These are phyloP conservation scores for Drosophila greeni DNA, from an alignment of 2,888 invertebrate genomes.

Conservation along the genomic window DNA sequence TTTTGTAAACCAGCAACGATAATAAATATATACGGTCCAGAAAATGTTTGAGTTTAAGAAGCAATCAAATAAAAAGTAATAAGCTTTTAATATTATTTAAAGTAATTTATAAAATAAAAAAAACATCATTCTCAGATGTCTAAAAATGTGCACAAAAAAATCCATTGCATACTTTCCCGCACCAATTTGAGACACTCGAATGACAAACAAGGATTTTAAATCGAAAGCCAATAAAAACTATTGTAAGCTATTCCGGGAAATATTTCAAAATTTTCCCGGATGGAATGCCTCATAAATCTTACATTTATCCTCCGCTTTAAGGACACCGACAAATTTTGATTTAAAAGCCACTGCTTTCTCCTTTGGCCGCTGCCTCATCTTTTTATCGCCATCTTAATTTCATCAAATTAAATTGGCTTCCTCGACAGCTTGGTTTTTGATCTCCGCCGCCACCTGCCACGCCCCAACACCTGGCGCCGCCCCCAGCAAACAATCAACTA, in stretches of 20 bases:
- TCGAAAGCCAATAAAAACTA: not conserved
- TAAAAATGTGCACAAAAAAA: no score
- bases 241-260: not conserved
- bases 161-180: not conserved
- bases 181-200: not conserved
- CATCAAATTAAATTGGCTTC: slow-evolving; percentile 61
- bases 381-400: slow-evolving; percentile 60
- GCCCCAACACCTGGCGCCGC: slow-evolving; percentile 30
- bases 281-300: not conserved
- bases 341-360: not conserved
- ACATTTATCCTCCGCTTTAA: not conserved
- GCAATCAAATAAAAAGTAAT: no score
- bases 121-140: no score
- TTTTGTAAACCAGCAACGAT: not conserved
- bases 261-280: not conserved
- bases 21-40: not conserved
- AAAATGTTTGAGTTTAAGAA: no score
- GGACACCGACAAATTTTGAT: slow-evolving; percentile 2
- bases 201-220: not conserved
- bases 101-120: no score
- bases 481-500: slow-evolving; percentile 49
- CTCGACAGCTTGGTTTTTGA: slow-evolving; percentile 18
- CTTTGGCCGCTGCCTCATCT: slow-evolving; percentile 1
- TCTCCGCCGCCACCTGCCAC: slow-evolving; percentile 9
- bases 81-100: not conserved